Evolutionary conservation across 2,797 vertebrate genomes (phyloP).

Genomic region (Loris lydekkerianus): DNA sequence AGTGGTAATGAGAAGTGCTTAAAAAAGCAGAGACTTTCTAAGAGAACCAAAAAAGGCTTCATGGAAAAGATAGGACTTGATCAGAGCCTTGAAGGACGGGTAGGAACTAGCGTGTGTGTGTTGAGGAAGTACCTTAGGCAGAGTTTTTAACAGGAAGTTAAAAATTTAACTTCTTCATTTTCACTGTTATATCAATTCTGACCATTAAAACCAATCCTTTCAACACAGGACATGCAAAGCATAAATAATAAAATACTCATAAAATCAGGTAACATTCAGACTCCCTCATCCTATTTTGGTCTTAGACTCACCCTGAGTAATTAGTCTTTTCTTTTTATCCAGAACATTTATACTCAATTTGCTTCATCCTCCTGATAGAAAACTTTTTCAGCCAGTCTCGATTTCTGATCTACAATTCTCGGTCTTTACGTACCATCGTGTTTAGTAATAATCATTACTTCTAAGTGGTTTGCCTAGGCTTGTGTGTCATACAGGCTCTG

Average conservation of each 20-base stretch:
- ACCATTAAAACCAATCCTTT: slow-evolving; percentile 10
- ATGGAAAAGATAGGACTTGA: neutral
- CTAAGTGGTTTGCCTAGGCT: neutral
- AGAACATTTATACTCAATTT: slow-evolving; percentile 15
- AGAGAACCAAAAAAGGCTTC: slow-evolving; percentile 6
- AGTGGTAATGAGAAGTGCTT: neutral
- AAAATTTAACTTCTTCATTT: slow-evolving; percentile 67
- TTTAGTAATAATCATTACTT: slow-evolving; percentile 21
- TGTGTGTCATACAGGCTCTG: neutral
- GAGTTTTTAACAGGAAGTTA: slow-evolving; percentile 57
- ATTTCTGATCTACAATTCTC: neutral
- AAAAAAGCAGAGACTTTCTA: slow-evolving; percentile 10
- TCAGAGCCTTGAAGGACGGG: neutral
- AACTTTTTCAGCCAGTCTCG: neutral
- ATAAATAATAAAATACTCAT: slow-evolving; percentile 10
- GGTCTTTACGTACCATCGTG: neutral
- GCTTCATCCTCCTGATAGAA: neutral
- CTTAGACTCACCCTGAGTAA: slow-evolving; percentile 2
- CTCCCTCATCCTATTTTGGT: neutral
- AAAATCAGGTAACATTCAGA: slow-evolving; percentile 33
- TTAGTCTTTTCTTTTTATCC: slow-evolving; percentile 39
- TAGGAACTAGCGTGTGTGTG: neutral
- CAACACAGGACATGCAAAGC: neutral
- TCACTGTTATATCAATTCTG: slow-evolving; percentile 23
- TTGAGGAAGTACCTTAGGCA: slow-evolving; percentile 58